Evolutionary conservation across 2,113 vertebrate species (phyloP).

Genomic region (Pristiophorus japonicus): DNA sequence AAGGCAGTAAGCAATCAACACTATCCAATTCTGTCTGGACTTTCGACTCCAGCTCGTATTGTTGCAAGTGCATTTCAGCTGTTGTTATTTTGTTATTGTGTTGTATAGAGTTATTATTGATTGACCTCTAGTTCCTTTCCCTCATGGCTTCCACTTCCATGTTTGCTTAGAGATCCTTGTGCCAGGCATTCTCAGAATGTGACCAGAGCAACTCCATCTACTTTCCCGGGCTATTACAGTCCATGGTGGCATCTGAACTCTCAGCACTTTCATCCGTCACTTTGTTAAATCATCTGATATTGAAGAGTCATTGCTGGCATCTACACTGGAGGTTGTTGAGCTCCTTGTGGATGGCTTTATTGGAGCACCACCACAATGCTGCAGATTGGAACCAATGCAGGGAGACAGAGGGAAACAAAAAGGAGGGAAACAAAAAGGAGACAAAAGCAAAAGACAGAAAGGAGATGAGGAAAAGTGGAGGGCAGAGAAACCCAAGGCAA

Average conservation of each 20-base stretch:
- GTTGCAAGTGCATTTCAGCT: background rate
- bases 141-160: background rate
- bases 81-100: background rate
- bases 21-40: background rate
- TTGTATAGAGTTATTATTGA: background rate
- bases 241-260: background rate
- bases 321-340: background rate
- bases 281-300: background rate
- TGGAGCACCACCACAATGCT: background rate
- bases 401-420: too few relatives aligned
- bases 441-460: too few relatives aligned
- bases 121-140: background rate
- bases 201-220: background rate
- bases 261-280: background rate
- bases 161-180: background rate
- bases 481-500: too few relatives aligned
- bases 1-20: background rate
- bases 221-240: background rate
- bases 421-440: too few relatives aligned
- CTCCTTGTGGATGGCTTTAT: background rate
- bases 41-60: too few relatives aligned
- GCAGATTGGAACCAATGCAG: too few relatives aligned
- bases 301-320: background rate
- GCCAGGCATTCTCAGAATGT: background rate
- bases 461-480: too few relatives aligned